Evolutionary conservation across 2,797 vertebrate genomes (phyloP).

Genomic region (Graptemys geographica): DNA sequence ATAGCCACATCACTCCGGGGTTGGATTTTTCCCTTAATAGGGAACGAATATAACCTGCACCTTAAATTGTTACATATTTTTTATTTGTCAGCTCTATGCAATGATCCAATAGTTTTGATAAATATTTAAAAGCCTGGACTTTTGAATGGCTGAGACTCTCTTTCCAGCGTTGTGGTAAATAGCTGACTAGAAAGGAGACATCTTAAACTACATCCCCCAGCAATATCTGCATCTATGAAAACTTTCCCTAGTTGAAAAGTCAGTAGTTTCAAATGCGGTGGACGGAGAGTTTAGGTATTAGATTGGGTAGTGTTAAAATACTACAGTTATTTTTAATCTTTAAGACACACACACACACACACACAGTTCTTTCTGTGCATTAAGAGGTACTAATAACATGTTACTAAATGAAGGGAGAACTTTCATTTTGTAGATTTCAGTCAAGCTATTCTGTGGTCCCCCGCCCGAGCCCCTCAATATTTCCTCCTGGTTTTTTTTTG

Average conservation of each 20-base stretch:
- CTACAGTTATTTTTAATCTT: neutral
- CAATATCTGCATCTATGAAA: conserved; percentile 67
- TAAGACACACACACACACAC: neutral
- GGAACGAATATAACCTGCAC: neutral
- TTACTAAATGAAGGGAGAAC: neutral
- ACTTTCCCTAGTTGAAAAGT: conserved; percentile 64
- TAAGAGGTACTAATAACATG: conserved; percentile 26
- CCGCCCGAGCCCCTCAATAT: conserved; percentile 10
- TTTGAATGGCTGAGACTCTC: conserved; percentile 21
- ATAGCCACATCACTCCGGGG: neutral
- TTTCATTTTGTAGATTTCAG: conserved; percentile 32
- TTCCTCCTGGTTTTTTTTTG: conserved; percentile 76
- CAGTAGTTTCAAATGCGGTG: conserved; percentile 61
- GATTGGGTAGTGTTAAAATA: conserved; percentile 42
- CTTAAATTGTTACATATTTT: conserved; percentile 8
- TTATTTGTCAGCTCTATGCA: neutral
- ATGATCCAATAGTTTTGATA: conserved; percentile 22
- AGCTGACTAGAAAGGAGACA: conserved; percentile 49
- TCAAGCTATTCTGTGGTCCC: conserved; percentile 29
- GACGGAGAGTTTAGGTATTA: conserved; percentile 47
- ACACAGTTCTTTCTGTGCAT: neutral
- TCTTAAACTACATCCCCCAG: conserved; percentile 24
- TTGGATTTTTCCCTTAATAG: neutral
- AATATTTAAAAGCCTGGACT: neutral
- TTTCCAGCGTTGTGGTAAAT: conserved; percentile 57